Percentiles rank a stretch among this genome's conserved stretches.
Evolutionary conservation across 2,113 vertebrate genomes (phyloP).

Genomic region (Coryphaenoides rupestris): DNA sequence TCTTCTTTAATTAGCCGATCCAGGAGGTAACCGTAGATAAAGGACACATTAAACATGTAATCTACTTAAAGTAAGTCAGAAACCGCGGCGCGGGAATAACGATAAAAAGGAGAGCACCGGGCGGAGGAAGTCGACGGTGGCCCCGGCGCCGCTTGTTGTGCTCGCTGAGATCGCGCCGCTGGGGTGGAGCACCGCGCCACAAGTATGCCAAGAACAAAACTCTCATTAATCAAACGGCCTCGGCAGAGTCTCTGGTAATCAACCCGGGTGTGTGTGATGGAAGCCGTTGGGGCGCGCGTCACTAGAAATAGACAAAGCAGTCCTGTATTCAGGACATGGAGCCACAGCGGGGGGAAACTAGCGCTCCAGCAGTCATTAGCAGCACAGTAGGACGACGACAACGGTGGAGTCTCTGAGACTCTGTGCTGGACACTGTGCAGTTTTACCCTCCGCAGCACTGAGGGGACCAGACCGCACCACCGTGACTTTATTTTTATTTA

Average conservation of each 20-base stretch:
- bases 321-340: conserved; percentile 8
- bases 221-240: conserved; percentile 1
- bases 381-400: conserved; percentile 8
- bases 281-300: conserved; percentile 1
- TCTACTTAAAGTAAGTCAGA: too few species aligned
- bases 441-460: conserved; percentile 22
- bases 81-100: too few species aligned
- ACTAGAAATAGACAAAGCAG: conserved; percentile 12
- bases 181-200: neutral
- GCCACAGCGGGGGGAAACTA: conserved; percentile 3
- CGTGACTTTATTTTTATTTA: conserved; percentile 10
- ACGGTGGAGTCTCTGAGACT: conserved; percentile 20
- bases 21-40: too few species aligned
- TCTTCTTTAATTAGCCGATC: too few species aligned
- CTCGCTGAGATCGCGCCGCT: neutral
- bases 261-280: neutral
- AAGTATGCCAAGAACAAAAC: conserved; percentile 1
- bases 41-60: too few species aligned
- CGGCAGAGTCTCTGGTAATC: conserved; percentile 2
- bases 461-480: conserved; percentile 6
- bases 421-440: conserved; percentile 23
- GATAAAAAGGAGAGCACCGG: too few species aligned
- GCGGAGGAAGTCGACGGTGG: too few species aligned
- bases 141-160: too few species aligned
- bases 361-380: conserved; percentile 50